Evolutionary conservation across 2,888 invertebrate species (phyloP), one percentile per base, ranked within the genome.

Genomic region (Epirrhoe alternata): DNA sequence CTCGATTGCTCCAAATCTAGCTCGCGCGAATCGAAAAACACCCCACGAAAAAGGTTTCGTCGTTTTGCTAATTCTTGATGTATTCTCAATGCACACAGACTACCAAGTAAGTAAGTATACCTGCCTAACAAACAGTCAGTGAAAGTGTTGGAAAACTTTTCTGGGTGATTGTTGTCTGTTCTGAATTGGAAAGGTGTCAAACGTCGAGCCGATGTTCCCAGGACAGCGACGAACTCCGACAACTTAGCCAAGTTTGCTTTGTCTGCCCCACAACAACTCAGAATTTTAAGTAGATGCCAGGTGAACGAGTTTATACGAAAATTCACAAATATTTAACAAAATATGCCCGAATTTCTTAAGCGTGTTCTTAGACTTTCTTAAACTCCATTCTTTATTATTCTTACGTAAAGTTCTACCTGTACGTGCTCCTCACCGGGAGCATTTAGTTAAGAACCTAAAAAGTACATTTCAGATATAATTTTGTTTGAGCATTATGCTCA

Each of bases 231-330:
- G 67, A 77, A 79, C 77, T 82, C 77, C 70, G 75, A 76, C 77
- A 85, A 86, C 79, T 86, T 85, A 66, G 70, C 71, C 78, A 84
- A 86, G 83, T 85, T 83, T 80, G 75, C 80, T 77, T 75, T 78
- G 84, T 80, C 82, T 78, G 80, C 75, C 79, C 78, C 77, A 77
- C 81, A 80, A 83, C 84, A 86, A 82, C 84, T 86, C 81, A 82
- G 88, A 88, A 90, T 89, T 87, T 90, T 88, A 88, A 90, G 81
- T 83, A 88, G 87, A 80, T 78, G 77, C 82, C 87, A 87, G 86
- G 83, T 85, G 87, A 87, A 87, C 79, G 80, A 84, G 82, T 84
- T 86, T 85, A 85, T 83, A 80, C 75, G 74, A 80, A 83, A 82
- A 82, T 81, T 83, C 82, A 84, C 74, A 85, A 85, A 86, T 86